phyloP scores from a whole-genome alignment of 2,797 vertebrate genomes.

The Melanotaenia pygmaea region DNA sequence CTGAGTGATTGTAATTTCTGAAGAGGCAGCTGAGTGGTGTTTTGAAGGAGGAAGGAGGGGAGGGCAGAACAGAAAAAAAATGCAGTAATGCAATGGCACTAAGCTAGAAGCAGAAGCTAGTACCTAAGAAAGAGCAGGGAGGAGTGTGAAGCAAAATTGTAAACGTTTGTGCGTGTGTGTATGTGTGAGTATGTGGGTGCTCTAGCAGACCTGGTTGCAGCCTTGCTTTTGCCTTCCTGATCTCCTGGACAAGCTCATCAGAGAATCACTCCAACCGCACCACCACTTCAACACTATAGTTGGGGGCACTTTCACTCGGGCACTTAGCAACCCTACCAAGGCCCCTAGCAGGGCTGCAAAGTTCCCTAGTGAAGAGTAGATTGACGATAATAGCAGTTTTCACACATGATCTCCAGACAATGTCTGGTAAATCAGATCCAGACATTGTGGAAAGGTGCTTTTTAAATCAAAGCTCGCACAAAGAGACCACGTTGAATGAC shows the following conservation, averaged over 20 bases:
- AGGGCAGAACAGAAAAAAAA: constrained; percentile 23
- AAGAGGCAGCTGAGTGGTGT: constrained; percentile 80
- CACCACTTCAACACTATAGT: constrained; percentile 11
- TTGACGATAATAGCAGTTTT: constrained; percentile 3
- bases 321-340: too few species aligned
- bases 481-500: not conserved
- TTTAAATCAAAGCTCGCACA: not conserved
- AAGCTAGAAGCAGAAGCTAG: constrained; percentile 62
- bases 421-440: not conserved
- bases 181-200: too few species aligned
- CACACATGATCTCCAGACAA: not conserved
- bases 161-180: constrained; percentile 60
- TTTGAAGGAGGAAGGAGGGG: constrained; percentile 72
- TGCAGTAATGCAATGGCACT: constrained; percentile 71
- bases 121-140: constrained; percentile 62
- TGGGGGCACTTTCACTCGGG: too few species aligned
- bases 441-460: not conserved
- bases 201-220: constrained; percentile 48
- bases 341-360: constrained; percentile 40
- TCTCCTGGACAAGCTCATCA: constrained; percentile 85
- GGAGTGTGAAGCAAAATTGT: constrained; percentile 54
- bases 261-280: constrained; percentile 49
- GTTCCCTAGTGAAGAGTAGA: constrained; percentile 1
- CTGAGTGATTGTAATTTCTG: constrained; percentile 83
- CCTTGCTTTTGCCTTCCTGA: constrained; percentile 70